Percentiles rank a stretch among this genome's conserved stretches.
phyloP scores from a whole-genome alignment of 2,797 vertebrate genomes.

The Phataginus tricuspis region DNA sequence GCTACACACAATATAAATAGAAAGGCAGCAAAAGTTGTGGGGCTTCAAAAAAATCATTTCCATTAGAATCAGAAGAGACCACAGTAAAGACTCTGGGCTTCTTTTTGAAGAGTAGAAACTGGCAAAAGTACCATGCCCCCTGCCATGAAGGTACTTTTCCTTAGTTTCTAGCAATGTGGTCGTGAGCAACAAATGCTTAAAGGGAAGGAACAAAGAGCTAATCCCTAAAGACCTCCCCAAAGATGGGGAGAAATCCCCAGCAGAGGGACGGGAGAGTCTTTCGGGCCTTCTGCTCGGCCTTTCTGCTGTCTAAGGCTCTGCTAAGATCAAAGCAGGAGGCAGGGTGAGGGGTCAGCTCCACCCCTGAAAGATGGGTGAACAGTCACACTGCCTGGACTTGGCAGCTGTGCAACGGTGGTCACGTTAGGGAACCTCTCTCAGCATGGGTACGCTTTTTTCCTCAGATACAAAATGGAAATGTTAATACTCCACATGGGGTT shows the following conservation, averaged over 20 bases:
- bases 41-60: neutral
- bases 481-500: neutral
- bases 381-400: neutral
- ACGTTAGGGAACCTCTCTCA: neutral
- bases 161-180: neutral
- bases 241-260: neutral
- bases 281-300: neutral
- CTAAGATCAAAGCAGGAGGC: neutral
- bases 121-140: neutral
- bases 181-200: neutral
- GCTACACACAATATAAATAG: neutral
- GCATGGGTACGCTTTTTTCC: neutral
- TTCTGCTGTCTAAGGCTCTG: neutral
- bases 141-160: neutral
- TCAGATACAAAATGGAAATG: neutral
- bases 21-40: neutral
- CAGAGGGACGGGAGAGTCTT: neutral
- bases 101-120: neutral
- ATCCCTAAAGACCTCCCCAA: neutral
- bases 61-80: neutral
- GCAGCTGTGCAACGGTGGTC: neutral
- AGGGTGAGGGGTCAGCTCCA: neutral
- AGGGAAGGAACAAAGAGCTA: neutral
- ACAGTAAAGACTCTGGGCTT: neutral
- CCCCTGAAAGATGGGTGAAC: accelerated